A percentile compares a stretch with the other conserved stretches of the same genome.
phyloP scores from a whole-genome alignment of 2,113 vertebrate species.

The Murina feae region DNA sequence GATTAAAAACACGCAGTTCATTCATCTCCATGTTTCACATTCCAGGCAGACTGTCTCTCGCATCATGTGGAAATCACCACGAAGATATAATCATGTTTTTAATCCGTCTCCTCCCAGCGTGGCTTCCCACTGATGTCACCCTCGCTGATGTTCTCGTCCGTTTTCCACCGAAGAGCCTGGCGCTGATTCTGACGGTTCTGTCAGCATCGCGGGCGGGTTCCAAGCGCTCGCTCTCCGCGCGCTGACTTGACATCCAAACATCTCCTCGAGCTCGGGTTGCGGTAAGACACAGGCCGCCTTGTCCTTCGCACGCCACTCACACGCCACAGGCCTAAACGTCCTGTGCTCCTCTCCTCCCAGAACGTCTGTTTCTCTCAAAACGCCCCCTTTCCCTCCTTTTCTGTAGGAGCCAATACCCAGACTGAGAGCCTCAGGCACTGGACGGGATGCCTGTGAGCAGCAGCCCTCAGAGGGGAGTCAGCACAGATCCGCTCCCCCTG shows the following conservation, averaged over 20 bases:
- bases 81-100: fast-evolving
- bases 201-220: fast-evolving
- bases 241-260: fast-evolving
- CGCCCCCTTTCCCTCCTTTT: not conserved
- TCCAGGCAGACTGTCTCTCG: not conserved
- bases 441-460: not conserved
- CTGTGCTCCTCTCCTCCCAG: not conserved
- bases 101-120: fast-evolving
- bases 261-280: not conserved
- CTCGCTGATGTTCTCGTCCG: too few species aligned
- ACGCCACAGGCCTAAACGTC: too few species aligned
- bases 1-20: not conserved
- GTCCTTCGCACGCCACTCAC: not conserved
- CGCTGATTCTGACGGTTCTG: not conserved
- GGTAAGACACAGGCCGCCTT: too few species aligned
- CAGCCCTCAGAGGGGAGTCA: too few species aligned
- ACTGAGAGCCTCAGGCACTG: not conserved
- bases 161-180: not conserved
- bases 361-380: too few species aligned
- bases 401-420: fast-evolving
- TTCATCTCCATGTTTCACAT: not conserved
- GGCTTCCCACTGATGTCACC: not conserved
- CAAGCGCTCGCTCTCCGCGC: fast-evolving
- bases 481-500: not conserved
- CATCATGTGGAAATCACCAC: not conserved